A percentile compares a stretch with the other conserved stretches of the same genome.
Conservation (phyloP, 2,113 vertebrate genomes). For the Rhynchomys soricoides region DNA sequence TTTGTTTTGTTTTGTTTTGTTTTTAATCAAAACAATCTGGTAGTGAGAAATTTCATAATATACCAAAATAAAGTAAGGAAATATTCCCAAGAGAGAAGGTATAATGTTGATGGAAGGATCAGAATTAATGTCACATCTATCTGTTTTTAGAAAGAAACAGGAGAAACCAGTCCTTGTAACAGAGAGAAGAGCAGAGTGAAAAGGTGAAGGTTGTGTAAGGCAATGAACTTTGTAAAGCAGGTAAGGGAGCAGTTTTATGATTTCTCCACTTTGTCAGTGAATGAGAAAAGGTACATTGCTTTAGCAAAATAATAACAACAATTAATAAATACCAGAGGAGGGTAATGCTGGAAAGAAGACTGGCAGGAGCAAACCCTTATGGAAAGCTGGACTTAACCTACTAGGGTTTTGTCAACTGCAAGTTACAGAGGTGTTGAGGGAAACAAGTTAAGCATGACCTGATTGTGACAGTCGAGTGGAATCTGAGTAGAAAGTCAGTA, state of each 20-base stretch:
- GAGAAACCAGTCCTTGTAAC: background rate
- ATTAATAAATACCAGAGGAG: background rate
- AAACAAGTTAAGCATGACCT: background rate
- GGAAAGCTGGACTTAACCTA: background rate
- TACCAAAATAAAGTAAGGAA: background rate
- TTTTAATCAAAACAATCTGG: background rate
- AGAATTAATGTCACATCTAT: background rate
- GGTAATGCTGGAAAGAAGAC: background rate
- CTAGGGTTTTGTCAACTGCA: background rate
- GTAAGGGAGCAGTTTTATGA: background rate
- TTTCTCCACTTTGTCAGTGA: background rate
- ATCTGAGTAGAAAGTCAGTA: background rate
- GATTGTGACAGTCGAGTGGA: accelerated
- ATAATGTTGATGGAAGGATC: background rate
- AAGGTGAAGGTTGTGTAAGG: background rate
- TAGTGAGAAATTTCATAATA: background rate
- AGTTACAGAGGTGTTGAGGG: background rate
- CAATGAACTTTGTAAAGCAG: background rate
- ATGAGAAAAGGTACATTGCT: background rate
- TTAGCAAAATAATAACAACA: background rate
- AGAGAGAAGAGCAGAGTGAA: background rate
- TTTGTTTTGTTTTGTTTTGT: too few species aligned
- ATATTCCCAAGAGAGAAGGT: background rate
- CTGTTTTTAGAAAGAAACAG: background rate
- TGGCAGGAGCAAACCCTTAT: background rate